Base-by-base conservation (phyloP, 1,140 invertebrate species). In the Drosophila santomea region DNA sequence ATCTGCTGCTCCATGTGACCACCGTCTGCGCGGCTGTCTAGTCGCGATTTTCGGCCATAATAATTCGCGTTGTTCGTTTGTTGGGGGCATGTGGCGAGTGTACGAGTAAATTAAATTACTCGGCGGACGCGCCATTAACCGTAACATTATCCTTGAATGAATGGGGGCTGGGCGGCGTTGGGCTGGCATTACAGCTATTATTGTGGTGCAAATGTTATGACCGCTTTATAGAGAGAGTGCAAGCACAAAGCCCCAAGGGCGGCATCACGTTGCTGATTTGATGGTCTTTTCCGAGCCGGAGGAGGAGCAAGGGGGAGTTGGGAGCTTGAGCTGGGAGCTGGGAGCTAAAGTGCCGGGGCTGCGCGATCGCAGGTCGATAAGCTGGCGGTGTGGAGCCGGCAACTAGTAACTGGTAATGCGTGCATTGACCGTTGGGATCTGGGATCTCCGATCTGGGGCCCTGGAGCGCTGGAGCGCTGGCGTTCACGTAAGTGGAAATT, bases 191-290 rank as follows among this genome's bases (percentile, higher is more conserved):
- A 88, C 72, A 67, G 74, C 79, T 71, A 88, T 88, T 88, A 89
- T 89, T 89, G 80, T 82, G 84, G 83, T 83, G 83, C 71, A 88
- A 86, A 86, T 86, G 80, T 86, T 86, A 88, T 80, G 79, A 54
- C 71, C 67, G 56, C 63, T 67, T 74, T 57, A 61, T 44, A 43
- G 71, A 48, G 48, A 57, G 74, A 77, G 54, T 63, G 63, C 45
- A 52, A 48, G 36, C 44, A 35, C 50, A 73, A 57, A 59, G 66
- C 84, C 83, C 58, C 58, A 73, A 83, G 84, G 83, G 84, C 84
- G 79, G 79, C 82, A 61, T 86, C 82, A 88, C 84, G 84, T 86
- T 86, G 78, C 79, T 79, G 83, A 89, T 86, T 86, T 83, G 75
- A 86, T 89, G 83, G 79, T 63, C 51, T 73, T 76, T 73, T 28